Conservation (phyloP, 2,888 invertebrate species). For the Pycnomerus fuliginosus region DNA sequence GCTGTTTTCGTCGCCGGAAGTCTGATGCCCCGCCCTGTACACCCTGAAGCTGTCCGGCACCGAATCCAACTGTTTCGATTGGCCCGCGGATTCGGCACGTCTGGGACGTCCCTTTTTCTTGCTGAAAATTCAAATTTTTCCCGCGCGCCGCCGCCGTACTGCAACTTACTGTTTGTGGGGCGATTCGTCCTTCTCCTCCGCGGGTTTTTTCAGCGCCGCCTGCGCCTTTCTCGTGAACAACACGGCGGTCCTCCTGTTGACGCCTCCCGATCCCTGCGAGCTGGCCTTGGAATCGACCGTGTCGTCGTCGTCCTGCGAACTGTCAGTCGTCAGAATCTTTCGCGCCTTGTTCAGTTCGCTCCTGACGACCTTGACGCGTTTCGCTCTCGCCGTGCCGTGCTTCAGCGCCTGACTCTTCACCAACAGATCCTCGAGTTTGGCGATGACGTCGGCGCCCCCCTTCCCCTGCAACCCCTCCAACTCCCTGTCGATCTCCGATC, state of each 20-base stretch:
- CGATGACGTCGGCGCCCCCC: constrained; percentile 49
- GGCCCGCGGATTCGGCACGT: constrained; percentile 35
- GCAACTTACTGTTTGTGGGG: too few relatives aligned
- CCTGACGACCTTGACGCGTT: constrained; percentile 60
- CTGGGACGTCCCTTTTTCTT: constrained; percentile 47
- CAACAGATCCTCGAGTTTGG: constrained; percentile 61
- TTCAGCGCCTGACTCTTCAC: constrained; percentile 64
- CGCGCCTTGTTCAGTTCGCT: constrained; percentile 60
- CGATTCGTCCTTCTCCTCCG: constrained; percentile 49
- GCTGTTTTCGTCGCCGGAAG: constrained; percentile 48
- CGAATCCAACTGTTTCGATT: constrained; percentile 32
- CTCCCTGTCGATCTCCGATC: constrained; percentile 59
- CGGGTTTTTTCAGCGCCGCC: constrained; percentile 53
- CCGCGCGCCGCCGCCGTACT: constrained; percentile 52
- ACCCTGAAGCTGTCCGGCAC: constrained; percentile 58
- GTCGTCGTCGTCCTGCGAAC: constrained; percentile 50
- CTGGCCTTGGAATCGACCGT: constrained; percentile 32
- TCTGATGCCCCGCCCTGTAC: constrained; percentile 53
- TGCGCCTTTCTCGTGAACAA: constrained; percentile 73
- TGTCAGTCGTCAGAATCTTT: constrained; percentile 44
- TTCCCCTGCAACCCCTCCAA: constrained; percentile 52
- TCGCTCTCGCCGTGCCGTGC: constrained; percentile 59
- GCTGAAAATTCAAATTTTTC: constrained; percentile 42
- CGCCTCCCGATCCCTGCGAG: constrained; percentile 50
- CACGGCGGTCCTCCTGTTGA: constrained; percentile 74